Evolutionary conservation across 2,888 invertebrate genomes (phyloP).

Genomic region (Hirtodrosophila confusa): DNA sequence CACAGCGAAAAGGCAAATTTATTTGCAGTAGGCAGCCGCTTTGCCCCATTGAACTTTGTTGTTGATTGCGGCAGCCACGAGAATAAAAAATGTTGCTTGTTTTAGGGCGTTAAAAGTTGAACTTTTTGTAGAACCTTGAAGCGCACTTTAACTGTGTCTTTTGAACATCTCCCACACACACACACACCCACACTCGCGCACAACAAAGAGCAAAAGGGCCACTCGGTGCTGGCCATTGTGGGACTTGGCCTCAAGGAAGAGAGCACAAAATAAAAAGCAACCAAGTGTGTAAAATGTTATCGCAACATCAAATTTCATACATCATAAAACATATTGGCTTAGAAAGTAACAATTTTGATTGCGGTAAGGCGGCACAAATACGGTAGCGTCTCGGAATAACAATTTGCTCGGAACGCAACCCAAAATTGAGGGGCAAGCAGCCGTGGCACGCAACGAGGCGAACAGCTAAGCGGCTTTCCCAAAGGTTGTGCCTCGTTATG

Average conservation of each 20-base stretch:
- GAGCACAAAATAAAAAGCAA: constrained; percentile 63
- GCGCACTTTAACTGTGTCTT: constrained; percentile 44
- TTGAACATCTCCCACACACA: constrained; percentile 5
- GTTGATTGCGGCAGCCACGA: constrained; percentile 64
- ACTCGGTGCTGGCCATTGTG: constrained; percentile 20
- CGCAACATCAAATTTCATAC: constrained; percentile 82
- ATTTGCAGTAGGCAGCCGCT: constrained; percentile 68
- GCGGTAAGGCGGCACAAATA: constrained; percentile 69
- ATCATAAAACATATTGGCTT: constrained; percentile 82
- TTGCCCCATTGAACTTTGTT: constrained; percentile 73
- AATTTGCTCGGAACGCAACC: constrained; percentile 38
- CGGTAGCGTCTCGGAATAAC: constrained; percentile 51
- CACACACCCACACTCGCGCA: neutral
- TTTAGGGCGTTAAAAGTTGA: constrained; percentile 29
- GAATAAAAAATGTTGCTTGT: constrained; percentile 29
- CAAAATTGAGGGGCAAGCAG: constrained; percentile 45
- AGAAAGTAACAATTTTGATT: constrained; percentile 80
- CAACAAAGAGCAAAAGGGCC: constrained; percentile 24
- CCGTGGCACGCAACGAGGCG: constrained; percentile 66
- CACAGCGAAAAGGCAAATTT: constrained; percentile 70
- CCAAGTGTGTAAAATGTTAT: constrained; percentile 78
- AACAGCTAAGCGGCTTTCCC: constrained; percentile 43
- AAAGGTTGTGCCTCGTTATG: constrained; percentile 15
- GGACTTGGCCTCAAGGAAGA: constrained; percentile 17
- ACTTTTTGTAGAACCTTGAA: constrained; percentile 23